A percentile compares a stretch with the other conserved stretches of the same genome.
Conservation (phyloP, 1,140 invertebrate species). For the Apis laboriosa region DNA sequence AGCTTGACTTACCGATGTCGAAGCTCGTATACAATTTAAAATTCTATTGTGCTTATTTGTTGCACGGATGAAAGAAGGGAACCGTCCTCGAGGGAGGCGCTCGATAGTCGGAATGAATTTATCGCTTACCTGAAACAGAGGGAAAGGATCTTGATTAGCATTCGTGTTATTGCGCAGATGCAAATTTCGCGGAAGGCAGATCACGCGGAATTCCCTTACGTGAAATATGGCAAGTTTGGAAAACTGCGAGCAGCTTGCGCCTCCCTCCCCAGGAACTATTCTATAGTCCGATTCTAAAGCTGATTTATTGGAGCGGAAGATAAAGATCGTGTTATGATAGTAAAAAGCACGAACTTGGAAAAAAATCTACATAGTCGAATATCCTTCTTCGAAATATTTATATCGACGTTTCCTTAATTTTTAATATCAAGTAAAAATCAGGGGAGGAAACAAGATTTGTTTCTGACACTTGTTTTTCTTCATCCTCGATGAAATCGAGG, state of each 20-base stretch:
- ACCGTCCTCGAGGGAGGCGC: not conserved
- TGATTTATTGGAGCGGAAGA: constrained; percentile 36
- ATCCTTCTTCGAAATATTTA: too few relatives aligned
- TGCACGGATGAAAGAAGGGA: not conserved
- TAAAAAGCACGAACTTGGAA: not conserved
- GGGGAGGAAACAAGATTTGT: too few relatives aligned
- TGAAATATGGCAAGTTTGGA: constrained; percentile 48
- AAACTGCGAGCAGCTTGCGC: constrained; percentile 28
- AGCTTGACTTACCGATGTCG: not conserved
- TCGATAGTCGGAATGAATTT: constrained; percentile 30
- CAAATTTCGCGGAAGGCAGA: constrained; percentile 43
- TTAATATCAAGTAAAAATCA: too few relatives aligned
- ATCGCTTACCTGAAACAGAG: constrained; percentile 52
- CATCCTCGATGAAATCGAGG: too few relatives aligned
- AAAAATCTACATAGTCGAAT: too few relatives aligned
- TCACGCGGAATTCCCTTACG: constrained; percentile 27
- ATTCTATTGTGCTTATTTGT: too few relatives aligned
- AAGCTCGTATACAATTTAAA: too few relatives aligned
- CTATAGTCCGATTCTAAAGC: constrained; percentile 23
- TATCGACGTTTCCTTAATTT: too few relatives aligned
- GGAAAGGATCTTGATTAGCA: constrained; percentile 46
- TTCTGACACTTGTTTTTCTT: too few relatives aligned
- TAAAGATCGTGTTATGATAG: not conserved
- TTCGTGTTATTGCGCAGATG: constrained; percentile 48
- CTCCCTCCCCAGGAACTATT: not conserved